phyloP scores from a whole-genome alignment of 2,888 invertebrate genomes.

The Stegophylla sp. region DNA sequence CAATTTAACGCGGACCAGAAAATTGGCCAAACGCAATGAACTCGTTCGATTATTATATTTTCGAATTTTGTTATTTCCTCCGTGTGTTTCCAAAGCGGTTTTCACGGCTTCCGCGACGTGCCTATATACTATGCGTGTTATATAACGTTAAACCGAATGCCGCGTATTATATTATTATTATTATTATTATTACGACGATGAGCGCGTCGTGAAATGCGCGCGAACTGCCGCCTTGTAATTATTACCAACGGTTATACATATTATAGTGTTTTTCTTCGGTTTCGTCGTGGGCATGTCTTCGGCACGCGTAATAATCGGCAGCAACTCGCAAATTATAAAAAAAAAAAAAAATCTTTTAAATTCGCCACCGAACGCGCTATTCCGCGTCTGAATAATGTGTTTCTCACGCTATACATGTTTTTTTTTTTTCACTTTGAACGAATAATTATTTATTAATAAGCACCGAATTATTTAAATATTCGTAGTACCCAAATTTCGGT shows the following conservation, averaged over 20 bases:
- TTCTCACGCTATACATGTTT: background rate
- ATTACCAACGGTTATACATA: background rate
- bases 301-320: background rate
- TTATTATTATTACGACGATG: background rate
- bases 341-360: background rate
- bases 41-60: background rate
- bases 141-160: background rate
- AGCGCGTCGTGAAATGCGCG: background rate
- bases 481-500: no score
- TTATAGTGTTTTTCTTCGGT: constrained; percentile 2
- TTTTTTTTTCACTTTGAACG: no score
- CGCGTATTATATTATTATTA: background rate
- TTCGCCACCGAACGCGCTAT: background rate
- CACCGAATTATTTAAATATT: no score
- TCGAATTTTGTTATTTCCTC: background rate
- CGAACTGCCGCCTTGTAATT: constrained; percentile 34
- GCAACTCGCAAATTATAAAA: constrained; percentile 6
- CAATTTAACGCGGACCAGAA: background rate
- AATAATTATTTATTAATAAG: no score
- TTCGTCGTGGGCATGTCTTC: background rate
- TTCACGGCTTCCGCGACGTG: background rate
- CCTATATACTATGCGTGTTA: background rate
- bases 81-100: background rate
- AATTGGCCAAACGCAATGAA: background rate
- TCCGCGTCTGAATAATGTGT: background rate